Base-by-base conservation (phyloP, 2,797 vertebrate genomes). In the Labroides dimidiatus region DNA sequence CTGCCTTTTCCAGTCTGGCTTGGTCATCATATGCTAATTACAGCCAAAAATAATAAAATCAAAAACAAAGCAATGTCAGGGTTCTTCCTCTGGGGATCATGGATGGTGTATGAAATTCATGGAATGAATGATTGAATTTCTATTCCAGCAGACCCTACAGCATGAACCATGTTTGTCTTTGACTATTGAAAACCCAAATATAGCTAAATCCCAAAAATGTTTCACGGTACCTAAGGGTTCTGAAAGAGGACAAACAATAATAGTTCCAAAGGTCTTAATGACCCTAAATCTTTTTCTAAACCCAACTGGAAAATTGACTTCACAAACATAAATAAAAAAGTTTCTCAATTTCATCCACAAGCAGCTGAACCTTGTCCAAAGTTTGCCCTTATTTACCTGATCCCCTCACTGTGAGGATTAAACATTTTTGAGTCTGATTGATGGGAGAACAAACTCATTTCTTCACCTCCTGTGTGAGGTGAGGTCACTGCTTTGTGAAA, bases 361-460 rank as follows among this genome's bases (percentile, higher is more conserved):
- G 60, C 61, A 1, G 6, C 44, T 1, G 39, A 72, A 69, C 49
- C 51, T 64, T 67, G 24, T 6, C 57, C 65, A 48, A 21, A 47
- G 27, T 85, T 69, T 80, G 72, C 58, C 80, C 70, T 84, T 86
- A 75, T 78, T 74, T 61, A 69, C 74, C 71, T 75, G 59, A 85
- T 82, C 72, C 55, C 53, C 4, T 69, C 60, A 20, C 59, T 24
- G 63, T 49, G 57, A 39, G 81, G 77, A 87, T 87, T 83, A 82
- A 69, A 61, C 11, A 39, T 13, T 39, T 14, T 12, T 39, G 37
- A 13, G 37, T 39, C 13, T 39, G 12, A 39, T 12, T 39, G 13
- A 12, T 39, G 30, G 30, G 30, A 33, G 30, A 33, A 33, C 5
- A 33, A 7, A 33, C 30, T 33, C 30, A 33, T 39, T 39, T 39